Evolutionary conservation across 2,888 invertebrate species (phyloP), one percentile per base, ranked within the genome.

Genomic region (Synergus japonicus): DNA sequence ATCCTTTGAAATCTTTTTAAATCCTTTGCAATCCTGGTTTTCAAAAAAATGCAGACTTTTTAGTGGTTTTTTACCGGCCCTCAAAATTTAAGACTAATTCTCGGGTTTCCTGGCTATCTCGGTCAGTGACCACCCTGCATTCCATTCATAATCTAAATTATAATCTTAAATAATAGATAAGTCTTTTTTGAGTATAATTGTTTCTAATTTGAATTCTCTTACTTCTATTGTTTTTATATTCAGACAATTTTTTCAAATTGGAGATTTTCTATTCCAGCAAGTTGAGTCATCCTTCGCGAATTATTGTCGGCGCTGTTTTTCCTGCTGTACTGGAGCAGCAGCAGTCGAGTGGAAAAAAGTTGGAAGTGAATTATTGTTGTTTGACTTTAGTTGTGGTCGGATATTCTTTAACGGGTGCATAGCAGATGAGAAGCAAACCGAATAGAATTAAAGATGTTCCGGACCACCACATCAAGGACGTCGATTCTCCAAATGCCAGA

Each of bases 391-490:
- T 69, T 66, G 60, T 69, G 60, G 41, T 22, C 60, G 22, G 44
- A 54, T 63, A 77, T 22, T 76, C 60, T 58, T 78, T 76, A 49
- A 44, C 46, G n/a, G 78, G 84, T 77, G 88, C 79, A 82, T 85
- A 81, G 83, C 88, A 88, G 7, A 97, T 94, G 79, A 97, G 92
- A 41, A 95, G 91, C 41, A 97, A 92, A 9, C 97, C 97, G 58
- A 94, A 87, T 9, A 97, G 91, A 79, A 97, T 96, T 15, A 96
- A 92, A 22, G 93, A 89, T 7, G 96, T 95, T 0, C 97, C 97
- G 12, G 93, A 86, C 94, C 96, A 96, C 95, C 97, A 97, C 54
- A 94, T 89, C 8, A 95, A 76, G 0, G 96, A 94, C 0, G 96
- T 94, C 0, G 93, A 92, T 91, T 97, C 97, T 29, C 94, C 93